Evolutionary conservation across 2,888 invertebrate genomes (phyloP), one percentile per base, ranked within the genome.

Genomic region (Galerucella pusilla): DNA sequence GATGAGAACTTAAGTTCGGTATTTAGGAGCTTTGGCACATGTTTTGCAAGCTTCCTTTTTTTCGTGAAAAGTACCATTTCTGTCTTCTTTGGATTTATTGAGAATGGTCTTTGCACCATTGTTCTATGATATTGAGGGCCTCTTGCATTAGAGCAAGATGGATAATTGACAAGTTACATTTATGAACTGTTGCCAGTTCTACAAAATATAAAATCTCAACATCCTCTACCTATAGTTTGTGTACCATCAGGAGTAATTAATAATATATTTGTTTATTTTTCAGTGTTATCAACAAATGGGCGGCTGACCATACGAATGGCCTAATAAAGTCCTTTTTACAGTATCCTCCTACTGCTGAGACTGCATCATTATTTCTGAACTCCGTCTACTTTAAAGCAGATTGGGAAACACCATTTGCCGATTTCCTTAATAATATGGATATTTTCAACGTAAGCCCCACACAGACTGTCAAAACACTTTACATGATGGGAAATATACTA

Each of bases 351-450:
- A 80, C 85, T 0, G 76, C 83, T 0, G 69, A 78, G 12, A 88
- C 88, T 0, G 82, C 85, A 0, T 83, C 88, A 14, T 83, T 89
- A 16, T 85, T 89, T 61, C 82, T 87, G 3, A 89, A 89, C 78
- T 86, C 89, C 7, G 83, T 89, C 35, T 89, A 89, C 80, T 89
- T 89, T 77, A 83, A 84, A 68, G 89, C 86, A 1, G 85, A 86
- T 64, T 89, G 89, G 89, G 85, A 87, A 78, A 84, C 84, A 2
- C 89, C 89, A 0, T 89, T 89, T 78, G 83, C 85, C 59, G 81
- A 84, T 9, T 81, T 84, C 69, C 65, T 86, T 9, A 89, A 89
- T 71, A 79, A 81, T 16, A 67, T 76, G 3, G 86, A 82, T 10
- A 72, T 73, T 4, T 88, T 88, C 80, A 75, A 78, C 52, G 79